Base-by-base conservation (phyloP, 2,797 vertebrate genomes). In the Okamejei kenojei region DNA sequence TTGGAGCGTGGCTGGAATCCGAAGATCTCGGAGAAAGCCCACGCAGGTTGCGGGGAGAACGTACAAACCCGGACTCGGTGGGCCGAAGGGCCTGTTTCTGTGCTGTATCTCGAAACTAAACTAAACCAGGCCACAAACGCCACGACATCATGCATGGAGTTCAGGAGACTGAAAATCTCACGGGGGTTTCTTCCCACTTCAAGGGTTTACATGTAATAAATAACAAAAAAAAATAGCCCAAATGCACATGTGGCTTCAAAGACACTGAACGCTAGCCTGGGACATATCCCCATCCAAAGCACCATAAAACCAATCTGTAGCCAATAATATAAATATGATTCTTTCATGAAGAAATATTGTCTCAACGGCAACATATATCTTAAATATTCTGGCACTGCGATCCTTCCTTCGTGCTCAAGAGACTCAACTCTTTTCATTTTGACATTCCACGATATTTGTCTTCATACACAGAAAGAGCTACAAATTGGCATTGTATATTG, bases 391-490 rank as follows among this genome's bases (percentile, higher is more conserved):
- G 84, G 63, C 63, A 21, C 11, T 68, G 17, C n/a, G 17, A 76
- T 74, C 38, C 2, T 13, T 45, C 23, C 90, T 54, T 71, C 3
- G 29, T 45, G 90, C 71, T 29, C 26, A 23, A 54, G 38, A 58
- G 35, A 92, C 45, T 63, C 9, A 63, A 86, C 54, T 86, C 63
- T 26, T 92, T 76, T 74, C 73, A 92, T 76, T 92, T 92, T 58
- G 54, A 76, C 90, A 76, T 92, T 92, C 71, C 38, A 58, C 71
- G 35, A 29, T 35, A 35, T 88, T 88, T 88, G 17, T 68, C 35
- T 88, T 65, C 68, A 17, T 65, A 9, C 84, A 88, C 84, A 65
- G 71, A 74, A 35, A 35, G 61, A 68, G 10, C n/a, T 88, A n/a
- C 61, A 88, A 88, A 32, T 76, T 74, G 15, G 71, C 90, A 58